Evolutionary conservation across 2,888 invertebrate species (phyloP).

Genomic region (Morinoia aosen): DNA sequence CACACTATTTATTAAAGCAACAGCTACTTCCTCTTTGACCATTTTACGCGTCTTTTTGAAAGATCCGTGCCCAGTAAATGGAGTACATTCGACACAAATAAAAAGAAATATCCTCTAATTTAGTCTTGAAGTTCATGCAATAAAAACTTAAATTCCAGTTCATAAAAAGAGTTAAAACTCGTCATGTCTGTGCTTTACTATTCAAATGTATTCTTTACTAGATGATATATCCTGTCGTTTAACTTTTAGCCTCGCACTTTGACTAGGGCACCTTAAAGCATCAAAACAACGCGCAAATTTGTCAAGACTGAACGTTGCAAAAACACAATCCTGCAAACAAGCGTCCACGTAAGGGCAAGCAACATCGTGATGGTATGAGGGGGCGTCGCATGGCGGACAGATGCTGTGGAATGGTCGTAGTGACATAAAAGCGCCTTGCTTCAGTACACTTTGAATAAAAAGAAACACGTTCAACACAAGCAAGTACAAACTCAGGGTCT

Average conservation of each 20-base stretch:
- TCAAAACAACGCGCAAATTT: constrained; percentile 8
- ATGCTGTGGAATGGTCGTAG: neutral
- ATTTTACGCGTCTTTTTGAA: neutral
- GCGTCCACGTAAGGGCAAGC: neutral
- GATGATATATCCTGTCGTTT: no score
- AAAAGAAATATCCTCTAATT: no score
- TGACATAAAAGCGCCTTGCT: neutral
- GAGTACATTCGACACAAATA: neutral
- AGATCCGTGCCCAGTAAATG: neutral
- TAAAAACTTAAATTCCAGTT: no score
- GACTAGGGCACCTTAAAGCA: neutral
- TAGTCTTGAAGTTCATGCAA: no score
- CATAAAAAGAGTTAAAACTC: no score
- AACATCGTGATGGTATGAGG: neutral
- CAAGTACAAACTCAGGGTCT: neutral
- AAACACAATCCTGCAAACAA: neutral
- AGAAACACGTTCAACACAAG: neutral
- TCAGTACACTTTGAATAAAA: neutral
- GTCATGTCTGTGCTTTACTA: no score
- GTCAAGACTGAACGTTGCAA: neutral
- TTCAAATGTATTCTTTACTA: no score
- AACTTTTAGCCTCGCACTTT: neutral
- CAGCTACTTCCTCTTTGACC: neutral
- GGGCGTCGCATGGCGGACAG: neutral
- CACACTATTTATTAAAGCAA: neutral